A percentile compares a stretch with the other conserved stretches of the same genome.
Evolutionary conservation across 2,113 vertebrate genomes (phyloP).

Genomic region (Zonotrichia leucophrys): DNA sequence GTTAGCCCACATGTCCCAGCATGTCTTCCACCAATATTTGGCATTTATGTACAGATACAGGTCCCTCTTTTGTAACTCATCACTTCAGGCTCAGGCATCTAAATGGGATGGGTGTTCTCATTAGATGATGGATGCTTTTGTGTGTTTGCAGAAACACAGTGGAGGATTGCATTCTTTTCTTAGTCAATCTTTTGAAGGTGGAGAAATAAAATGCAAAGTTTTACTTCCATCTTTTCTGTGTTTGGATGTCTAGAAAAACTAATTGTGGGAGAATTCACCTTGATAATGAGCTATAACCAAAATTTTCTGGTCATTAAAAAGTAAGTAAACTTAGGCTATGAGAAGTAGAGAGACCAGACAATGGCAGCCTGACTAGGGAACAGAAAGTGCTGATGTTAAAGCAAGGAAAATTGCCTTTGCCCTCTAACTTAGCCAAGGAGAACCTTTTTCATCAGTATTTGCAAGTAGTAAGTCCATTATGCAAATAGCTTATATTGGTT

Average conservation of each 20-base stretch:
- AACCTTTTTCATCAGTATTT: background rate
- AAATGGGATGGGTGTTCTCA: background rate
- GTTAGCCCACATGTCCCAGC: background rate
- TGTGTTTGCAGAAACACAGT: background rate
- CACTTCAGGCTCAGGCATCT: background rate
- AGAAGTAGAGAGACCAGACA: background rate
- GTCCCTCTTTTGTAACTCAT: background rate
- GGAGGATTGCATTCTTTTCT: background rate
- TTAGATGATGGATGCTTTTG: background rate
- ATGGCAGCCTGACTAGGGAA: background rate
- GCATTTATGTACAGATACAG: background rate
- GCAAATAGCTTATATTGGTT: background rate
- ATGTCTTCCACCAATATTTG: background rate
- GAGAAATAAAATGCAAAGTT: background rate
- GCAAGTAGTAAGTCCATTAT: background rate
- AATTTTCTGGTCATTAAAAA: background rate
- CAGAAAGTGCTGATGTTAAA: background rate
- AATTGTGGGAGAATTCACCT: background rate
- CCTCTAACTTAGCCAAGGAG: background rate
- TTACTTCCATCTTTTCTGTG: background rate
- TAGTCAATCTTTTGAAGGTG: background rate
- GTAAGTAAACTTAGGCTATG: background rate
- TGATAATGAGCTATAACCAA: background rate
- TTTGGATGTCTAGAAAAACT: background rate
- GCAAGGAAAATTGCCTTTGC: background rate